These are phyloP conservation scores for Thermophis baileyi DNA, from an alignment of 2,113 vertebrate genomes.

Conservation along the genomic window DNA sequence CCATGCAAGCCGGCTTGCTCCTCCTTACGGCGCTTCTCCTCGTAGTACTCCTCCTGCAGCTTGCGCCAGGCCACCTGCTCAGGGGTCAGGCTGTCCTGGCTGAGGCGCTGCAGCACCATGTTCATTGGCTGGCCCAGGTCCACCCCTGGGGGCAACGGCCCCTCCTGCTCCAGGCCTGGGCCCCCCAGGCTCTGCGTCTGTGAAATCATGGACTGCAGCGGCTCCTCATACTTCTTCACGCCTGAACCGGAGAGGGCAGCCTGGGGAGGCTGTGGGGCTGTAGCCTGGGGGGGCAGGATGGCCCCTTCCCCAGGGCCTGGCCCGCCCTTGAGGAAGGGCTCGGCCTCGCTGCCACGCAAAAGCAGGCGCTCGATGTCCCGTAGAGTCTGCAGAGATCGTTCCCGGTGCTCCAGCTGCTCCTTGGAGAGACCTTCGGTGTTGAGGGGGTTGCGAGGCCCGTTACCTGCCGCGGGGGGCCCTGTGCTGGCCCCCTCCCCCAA, in stretches of 20 bases:
- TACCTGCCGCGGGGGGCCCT: constrained; percentile 52
- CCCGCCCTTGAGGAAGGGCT: constrained; percentile 70
- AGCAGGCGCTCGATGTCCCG: constrained; percentile 92
- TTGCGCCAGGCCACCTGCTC: constrained; percentile 97
- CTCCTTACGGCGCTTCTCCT: constrained; percentile 92
- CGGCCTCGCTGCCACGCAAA: constrained; percentile 77
- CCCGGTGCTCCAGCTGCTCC: constrained; percentile 94
- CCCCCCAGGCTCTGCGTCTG: constrained; percentile 88
- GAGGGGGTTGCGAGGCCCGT: constrained; percentile 67
- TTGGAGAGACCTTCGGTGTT: constrained; percentile 84
- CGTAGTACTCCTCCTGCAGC: constrained; percentile 94
- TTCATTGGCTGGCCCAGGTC: constrained; percentile 87
- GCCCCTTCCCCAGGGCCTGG: constrained; percentile 59
- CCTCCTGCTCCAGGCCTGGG: constrained; percentile 76
- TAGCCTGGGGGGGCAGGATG: constrained; percentile 34
- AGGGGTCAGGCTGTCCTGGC: constrained; percentile 86
- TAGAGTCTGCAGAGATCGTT: constrained; percentile 92
- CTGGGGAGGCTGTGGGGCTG: constrained; percentile 47
- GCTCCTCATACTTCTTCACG: constrained; percentile 92
- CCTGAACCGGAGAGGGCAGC: constrained; percentile 43
- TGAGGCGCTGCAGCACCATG: constrained; percentile 77
- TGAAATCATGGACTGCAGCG: constrained; percentile 93
- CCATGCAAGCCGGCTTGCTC: constrained; percentile 81
- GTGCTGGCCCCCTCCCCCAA: constrained; percentile 59
- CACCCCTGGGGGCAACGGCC: constrained; percentile 71